phyloP scores from a whole-genome alignment of 2,888 invertebrate genomes.

The Parascotia fuliginaria region DNA sequence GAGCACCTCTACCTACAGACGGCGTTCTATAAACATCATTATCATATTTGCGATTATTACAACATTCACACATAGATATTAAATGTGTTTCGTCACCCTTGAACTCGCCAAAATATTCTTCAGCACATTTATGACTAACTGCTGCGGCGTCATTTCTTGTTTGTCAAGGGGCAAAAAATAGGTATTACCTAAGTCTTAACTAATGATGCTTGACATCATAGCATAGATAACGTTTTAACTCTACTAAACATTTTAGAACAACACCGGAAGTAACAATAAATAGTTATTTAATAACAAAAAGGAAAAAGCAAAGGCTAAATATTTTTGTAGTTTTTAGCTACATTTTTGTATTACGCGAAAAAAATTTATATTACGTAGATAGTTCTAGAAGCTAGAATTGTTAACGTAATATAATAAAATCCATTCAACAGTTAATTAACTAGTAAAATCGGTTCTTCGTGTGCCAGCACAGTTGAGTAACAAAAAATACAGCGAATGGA shows the following conservation, averaged over 20 bases:
- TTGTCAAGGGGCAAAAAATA: constrained; percentile 36
- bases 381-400: constrained; percentile 1
- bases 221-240: not conserved
- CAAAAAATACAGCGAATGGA: constrained; percentile 52
- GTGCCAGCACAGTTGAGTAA: constrained; percentile 34
- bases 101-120: constrained; percentile 19
- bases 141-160: constrained; percentile 26
- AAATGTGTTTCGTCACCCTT: constrained; percentile 20
- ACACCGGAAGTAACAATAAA: no score
- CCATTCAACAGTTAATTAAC: constrained; percentile 25
- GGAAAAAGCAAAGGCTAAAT: no score
- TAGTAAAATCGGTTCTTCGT: constrained; percentile 26
- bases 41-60: constrained; percentile 14
- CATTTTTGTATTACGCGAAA: constrained; percentile 24
- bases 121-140: constrained; percentile 29
- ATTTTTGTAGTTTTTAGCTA: no score
- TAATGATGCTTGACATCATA: constrained; percentile 2
- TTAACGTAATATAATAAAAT: constrained; percentile 19
- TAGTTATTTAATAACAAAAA: no score
- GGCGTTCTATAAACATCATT: constrained; percentile 33
- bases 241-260: no score
- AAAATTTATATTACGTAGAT: not conserved
- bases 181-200: constrained; percentile 19
- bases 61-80: constrained; percentile 1
- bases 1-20: constrained; percentile 23